These are phyloP conservation scores for Drosophila greeni DNA, from an alignment of 2,888 invertebrate genomes.

Conservation along the genomic window DNA sequence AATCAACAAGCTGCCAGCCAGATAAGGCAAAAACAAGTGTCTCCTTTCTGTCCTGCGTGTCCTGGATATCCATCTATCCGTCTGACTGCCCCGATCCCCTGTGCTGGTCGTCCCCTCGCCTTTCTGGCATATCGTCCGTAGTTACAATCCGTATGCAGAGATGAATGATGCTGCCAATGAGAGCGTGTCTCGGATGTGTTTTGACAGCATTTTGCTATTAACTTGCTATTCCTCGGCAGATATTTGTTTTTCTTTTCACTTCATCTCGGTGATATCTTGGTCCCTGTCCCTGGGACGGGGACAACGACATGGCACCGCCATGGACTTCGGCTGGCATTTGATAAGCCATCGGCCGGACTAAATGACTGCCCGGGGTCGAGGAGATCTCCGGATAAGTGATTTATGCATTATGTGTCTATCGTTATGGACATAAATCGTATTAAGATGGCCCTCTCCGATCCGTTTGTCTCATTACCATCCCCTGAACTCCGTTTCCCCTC, in stretches of 20 bases:
- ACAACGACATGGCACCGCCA: slow-evolving; percentile 7
- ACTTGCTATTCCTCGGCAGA: slow-evolving; percentile 40
- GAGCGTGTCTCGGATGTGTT: slow-evolving; percentile 33
- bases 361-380: slow-evolving; percentile 26
- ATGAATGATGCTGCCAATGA: slow-evolving; percentile 47
- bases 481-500: background rate
- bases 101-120: background rate
- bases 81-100: slow-evolving; percentile 7
- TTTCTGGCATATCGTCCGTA: slow-evolving; percentile 26
- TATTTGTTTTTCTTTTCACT: slow-evolving; percentile 46
- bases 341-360: slow-evolving; percentile 30
- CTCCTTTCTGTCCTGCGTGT: slow-evolving; percentile 31
- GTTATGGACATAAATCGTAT: slow-evolving; percentile 53
- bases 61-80: slow-evolving; percentile 27
- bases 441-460: slow-evolving; percentile 30
- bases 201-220: slow-evolving; percentile 52
- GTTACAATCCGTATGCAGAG: slow-evolving; percentile 43
- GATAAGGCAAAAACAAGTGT: slow-evolving; percentile 49
- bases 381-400: slow-evolving; percentile 45
- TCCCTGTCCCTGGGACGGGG: background rate
- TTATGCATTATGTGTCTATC: slow-evolving; percentile 51
- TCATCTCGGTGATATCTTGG: slow-evolving; percentile 16
- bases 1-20: slow-evolving; percentile 53
- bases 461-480: slow-evolving; percentile 43
- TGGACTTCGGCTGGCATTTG: slow-evolving; percentile 28